Evolutionary conservation across 1,140 invertebrate species (phyloP).

Genomic region (Aphis craccivora): DNA sequence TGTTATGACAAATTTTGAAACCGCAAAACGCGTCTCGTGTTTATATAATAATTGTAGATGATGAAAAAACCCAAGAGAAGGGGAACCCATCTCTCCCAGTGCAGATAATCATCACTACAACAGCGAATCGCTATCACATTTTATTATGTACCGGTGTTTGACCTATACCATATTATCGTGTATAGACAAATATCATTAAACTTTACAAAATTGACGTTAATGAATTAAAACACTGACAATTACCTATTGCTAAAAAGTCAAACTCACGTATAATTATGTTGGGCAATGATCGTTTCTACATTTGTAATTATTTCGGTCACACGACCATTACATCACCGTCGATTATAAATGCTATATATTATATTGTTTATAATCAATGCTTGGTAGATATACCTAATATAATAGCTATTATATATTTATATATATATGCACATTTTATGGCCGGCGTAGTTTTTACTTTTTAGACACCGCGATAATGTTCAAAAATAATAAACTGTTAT

Average conservation of each 20-base stretch:
- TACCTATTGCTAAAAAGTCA: constrained; percentile 5
- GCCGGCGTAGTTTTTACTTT: not conserved
- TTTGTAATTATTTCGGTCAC: constrained; percentile 26
- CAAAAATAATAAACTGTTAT: not conserved
- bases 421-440: not conserved
- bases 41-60: not conserved
- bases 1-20: not conserved
- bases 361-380: not conserved
- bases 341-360: not conserved
- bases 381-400: not conserved
- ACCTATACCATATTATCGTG: constrained; percentile 10
- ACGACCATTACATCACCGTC: constrained; percentile 6
- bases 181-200: constrained; percentile 4
- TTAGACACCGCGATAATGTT: not conserved
- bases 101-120: not conserved
- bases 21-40: not conserved
- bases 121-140: not conserved
- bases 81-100: not conserved
- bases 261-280: constrained; percentile 11
- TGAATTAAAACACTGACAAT: constrained; percentile 16
- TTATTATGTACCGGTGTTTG: not conserved
- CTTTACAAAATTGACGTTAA: not conserved
- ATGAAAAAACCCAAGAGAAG: not conserved
- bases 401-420: not conserved
- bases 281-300: not conserved